These are phyloP conservation scores for Cataglyphis livida DNA, from an alignment of 2,888 invertebrate genomes.

Conservation along the genomic window DNA sequence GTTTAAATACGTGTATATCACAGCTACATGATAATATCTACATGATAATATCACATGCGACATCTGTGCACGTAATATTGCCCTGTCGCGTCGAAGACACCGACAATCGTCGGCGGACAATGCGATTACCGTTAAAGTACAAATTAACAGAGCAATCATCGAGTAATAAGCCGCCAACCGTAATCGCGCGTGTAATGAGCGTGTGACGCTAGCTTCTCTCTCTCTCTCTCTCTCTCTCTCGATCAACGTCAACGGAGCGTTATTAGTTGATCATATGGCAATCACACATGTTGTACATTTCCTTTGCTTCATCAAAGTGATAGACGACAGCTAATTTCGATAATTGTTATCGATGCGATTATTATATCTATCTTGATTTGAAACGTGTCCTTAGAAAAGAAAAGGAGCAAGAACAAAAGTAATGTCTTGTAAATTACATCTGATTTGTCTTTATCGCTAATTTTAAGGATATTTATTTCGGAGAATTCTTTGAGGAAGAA, in stretches of 20 bases:
- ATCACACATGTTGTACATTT: conserved; percentile 6
- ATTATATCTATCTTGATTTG: not conserved
- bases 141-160: conserved; percentile 36
- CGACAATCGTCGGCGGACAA: conserved; percentile 17
- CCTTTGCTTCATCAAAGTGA: conserved; percentile 33
- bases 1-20: not conserved
- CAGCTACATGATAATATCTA: not conserved
- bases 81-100: conserved; percentile 7
- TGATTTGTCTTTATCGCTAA: not conserved
- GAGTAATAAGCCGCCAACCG: not conserved
- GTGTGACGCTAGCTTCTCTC: not conserved
- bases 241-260: conserved; percentile 25
- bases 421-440: not conserved
- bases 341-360: not conserved
- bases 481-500: not conserved
- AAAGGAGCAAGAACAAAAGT: not conserved
- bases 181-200: not conserved
- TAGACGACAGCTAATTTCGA: conserved; percentile 29
- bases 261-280: conserved; percentile 41
- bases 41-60: not conserved
- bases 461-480: not conserved
- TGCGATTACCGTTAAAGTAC: conserved; percentile 46
- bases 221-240: conserved; percentile 9
- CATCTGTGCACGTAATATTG: not conserved
- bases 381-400: not conserved